Base-by-base conservation (phyloP, 1,140 invertebrate species). In the Drosophila fuyamai region DNA sequence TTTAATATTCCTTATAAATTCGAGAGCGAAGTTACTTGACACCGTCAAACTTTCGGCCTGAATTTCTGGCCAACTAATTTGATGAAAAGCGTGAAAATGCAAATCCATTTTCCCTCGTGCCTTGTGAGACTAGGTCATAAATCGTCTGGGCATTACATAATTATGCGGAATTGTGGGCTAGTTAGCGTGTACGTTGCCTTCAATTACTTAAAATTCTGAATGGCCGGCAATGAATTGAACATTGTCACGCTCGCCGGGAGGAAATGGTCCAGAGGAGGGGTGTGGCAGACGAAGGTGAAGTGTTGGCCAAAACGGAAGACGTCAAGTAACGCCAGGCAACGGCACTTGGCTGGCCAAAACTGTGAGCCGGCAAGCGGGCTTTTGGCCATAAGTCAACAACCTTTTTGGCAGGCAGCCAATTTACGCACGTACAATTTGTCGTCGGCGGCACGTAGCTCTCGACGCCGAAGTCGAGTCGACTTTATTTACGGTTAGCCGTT, bases 131-230 rank as follows among this genome's bases (percentile, higher is more conserved):
- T 54, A 61, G 48, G 78, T 60, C 82, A 74, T 85, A 85, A 81
- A 81, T 85, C 71, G 76, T 79, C 70, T 44, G 70, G 50, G 35
- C 79, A 86, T 86, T 88, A 88, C 82, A 86, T 86, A 88, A 86
- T 86, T 86, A 82, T 88, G 79, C 74, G 56, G 67, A 61, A 58
- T 81, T 83, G 77, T 63, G 62, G 57, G 71, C 41, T 61, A 78
- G 82, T 82, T 85, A 71, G 82, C 79, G 76, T 88, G 82, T 71
- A 61, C 58, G 57, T 66, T 48, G 76, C 56, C 83, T 88, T 86
- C 82, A 88, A 88, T 88, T 88, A 88, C 83, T 88, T 88, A 88
- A 88, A 88, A 88, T 88, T 88, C 83, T 88, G 76, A 88, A 88
- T 78, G 86, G 83, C 60, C 61, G 76, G 58, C 78, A 67, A 79